Evolutionary conservation across 2,113 vertebrate genomes (phyloP), one percentile per base, ranked within the genome.

Genomic region (Lethenteron reissneri): DNA sequence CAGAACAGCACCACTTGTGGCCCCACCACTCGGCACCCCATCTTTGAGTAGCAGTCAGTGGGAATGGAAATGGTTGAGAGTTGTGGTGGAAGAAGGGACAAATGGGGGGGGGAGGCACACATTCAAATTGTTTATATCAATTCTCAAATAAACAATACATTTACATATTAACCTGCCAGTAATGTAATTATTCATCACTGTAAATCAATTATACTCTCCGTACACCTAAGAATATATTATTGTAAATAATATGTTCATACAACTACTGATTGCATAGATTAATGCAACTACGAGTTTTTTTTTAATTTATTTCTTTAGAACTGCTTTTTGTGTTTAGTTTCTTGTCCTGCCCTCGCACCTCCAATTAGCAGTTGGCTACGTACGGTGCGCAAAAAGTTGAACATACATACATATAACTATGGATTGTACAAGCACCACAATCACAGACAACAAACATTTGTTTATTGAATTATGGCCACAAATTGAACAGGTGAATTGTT

Each of bases 1-100:
- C 92, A 95, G 79, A 83, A 92, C 74, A 90, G 77, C 58, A 99
- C 92, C 14, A 90, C 92, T 76, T 90, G 83, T 4, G 94, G 94
- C 72, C 92, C 90, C 71, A 99, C 90, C 58, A 97, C 82, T 73
- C 94, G 83, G 76, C 92, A 99, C 58, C 86, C 85, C 70, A 92
- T 84, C 94, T 99, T 77, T 56, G 75, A 73, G 10, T 70, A 75
- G 11, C 8, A 25, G 2, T 71, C 1, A 2, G 59, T 12, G 59
- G 58, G 70, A 11, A 41, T 9, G 9, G 25, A 73, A 57, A 21
- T 14, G 15, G 57, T 12, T 57, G 58, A 56, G 19, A 19, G 25
- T 17, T 56, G 64, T 19, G 17, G 11, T 19, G 69, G 56, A 7
- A 57, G 10, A 10, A 10, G 9, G 14, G 19, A 12, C 9, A 70